phyloP scores from a whole-genome alignment of 2,113 vertebrate species.

The Trematocara macrostoma region DNA sequence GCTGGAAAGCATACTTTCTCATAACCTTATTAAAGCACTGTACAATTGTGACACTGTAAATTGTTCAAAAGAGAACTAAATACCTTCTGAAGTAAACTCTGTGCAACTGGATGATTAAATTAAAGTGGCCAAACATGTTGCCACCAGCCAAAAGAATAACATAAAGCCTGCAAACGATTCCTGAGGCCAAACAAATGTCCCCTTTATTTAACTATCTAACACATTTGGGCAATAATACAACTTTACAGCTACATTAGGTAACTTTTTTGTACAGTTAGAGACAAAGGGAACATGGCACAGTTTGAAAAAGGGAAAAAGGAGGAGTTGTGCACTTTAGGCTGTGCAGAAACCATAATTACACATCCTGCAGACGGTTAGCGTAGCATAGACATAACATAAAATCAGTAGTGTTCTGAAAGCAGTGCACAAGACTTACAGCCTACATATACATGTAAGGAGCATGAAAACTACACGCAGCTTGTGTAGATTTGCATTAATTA shows the following conservation, averaged over 20 bases:
- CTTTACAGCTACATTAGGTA: background rate
- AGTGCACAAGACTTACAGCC: background rate
- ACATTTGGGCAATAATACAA: background rate
- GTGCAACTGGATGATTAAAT: background rate
- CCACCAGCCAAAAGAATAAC: background rate
- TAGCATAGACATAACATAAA: background rate
- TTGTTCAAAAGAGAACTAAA: background rate
- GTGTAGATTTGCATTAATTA: background rate
- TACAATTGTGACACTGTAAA: background rate
- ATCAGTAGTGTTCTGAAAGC: background rate
- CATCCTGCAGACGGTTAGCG: background rate
- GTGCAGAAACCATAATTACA: background rate
- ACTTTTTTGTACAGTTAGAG: background rate
- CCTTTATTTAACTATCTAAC: background rate
- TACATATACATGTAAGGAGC: background rate
- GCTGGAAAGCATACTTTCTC: background rate
- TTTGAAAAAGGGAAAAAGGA: background rate
- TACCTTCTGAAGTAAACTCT: background rate
- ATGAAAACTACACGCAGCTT: background rate
- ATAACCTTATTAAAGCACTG: background rate
- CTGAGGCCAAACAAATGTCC: background rate
- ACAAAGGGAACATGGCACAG: background rate
- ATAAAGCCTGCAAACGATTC: background rate
- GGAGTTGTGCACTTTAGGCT: background rate
- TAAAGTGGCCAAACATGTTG: background rate